Evolutionary conservation across 2,888 invertebrate species (phyloP).

Genomic region (Stenichneumon culpator): DNA sequence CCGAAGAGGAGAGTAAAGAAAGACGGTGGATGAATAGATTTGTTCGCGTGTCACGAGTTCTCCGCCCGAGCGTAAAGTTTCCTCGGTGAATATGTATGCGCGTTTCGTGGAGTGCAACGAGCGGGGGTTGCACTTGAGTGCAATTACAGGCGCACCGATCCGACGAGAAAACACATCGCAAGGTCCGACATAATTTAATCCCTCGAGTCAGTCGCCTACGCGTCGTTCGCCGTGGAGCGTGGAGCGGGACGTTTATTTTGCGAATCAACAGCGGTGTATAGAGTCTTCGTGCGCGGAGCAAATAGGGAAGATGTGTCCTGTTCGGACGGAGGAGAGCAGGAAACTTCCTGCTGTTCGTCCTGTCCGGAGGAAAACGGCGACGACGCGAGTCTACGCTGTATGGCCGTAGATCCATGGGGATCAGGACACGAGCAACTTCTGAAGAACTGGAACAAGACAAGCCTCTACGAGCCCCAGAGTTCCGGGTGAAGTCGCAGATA

Average conservation of each 20-base stretch:
- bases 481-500: too few species aligned
- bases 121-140: slow-evolving; percentile 68
- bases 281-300: slow-evolving; percentile 61
- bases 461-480: too few species aligned
- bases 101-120: slow-evolving; percentile 42
- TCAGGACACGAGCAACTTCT: not conserved
- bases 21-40: slow-evolving; percentile 54
- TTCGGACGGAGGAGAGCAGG: slow-evolving; percentile 21
- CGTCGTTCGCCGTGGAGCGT: slow-evolving; percentile 58
- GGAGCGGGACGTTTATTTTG: slow-evolving; percentile 73
- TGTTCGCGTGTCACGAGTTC: slow-evolving; percentile 49
- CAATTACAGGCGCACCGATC: slow-evolving; percentile 65
- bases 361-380: slow-evolving; percentile 40
- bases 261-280: slow-evolving; percentile 67
- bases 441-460: slow-evolving; percentile 2
- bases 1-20: slow-evolving; percentile 28
- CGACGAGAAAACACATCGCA: slow-evolving; percentile 71
- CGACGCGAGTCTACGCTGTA: slow-evolving; percentile 27
- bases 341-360: not conserved
- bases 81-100: slow-evolving; percentile 23
- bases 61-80: slow-evolving; percentile 44
- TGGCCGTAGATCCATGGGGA: slow-evolving; percentile 28
- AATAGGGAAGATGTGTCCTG: slow-evolving; percentile 57
- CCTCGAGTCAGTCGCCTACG: slow-evolving; percentile 74
- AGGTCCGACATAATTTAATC: slow-evolving; percentile 78